A percentile compares a stretch with the other conserved stretches of the same genome.
phyloP scores from a whole-genome alignment of 1,140 invertebrate genomes.

The Episyrphus balteatus region DNA sequence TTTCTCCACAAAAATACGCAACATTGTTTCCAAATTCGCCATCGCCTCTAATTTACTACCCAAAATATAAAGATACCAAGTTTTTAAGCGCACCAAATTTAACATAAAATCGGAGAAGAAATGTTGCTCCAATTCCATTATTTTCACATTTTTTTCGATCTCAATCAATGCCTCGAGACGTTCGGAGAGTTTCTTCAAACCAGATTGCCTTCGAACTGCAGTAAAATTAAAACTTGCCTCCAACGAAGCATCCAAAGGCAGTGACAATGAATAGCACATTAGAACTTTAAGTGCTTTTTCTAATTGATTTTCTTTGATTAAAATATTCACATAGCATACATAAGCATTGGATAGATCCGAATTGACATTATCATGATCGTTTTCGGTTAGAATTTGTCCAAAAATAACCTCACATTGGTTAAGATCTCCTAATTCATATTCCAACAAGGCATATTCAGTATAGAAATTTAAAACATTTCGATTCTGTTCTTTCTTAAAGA shows the following conservation, averaged over 20 bases:
- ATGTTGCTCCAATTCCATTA: slow-evolving; percentile 21
- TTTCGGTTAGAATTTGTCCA: slow-evolving; percentile 27
- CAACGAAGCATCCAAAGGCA: neutral
- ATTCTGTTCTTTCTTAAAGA: slow-evolving; percentile 43
- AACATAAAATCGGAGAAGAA: slow-evolving; percentile 42
- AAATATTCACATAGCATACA: slow-evolving; percentile 20
- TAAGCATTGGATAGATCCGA: slow-evolving; percentile 14
- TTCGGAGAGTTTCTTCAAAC: slow-evolving; percentile 5
- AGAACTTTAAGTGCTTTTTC: slow-evolving; percentile 11
- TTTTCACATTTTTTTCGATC: slow-evolving; percentile 11
- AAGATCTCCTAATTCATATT: slow-evolving; percentile 41
- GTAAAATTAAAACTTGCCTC: too few species aligned
- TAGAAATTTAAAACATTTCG: slow-evolving; percentile 46
- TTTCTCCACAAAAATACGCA: slow-evolving; percentile 15
- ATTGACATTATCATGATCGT: slow-evolving; percentile 16
- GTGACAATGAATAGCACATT: slow-evolving; percentile 1
- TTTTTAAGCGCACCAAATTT: slow-evolving; percentile 44
- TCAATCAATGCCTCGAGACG: slow-evolving; percentile 3
- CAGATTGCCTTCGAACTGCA: slow-evolving; percentile 2
- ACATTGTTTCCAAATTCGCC: slow-evolving; percentile 27
- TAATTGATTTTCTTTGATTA: slow-evolving; percentile 2
- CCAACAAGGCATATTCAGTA: slow-evolving; percentile 50
- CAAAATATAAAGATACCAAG: slow-evolving; percentile 40
- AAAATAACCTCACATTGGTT: slow-evolving; percentile 40
- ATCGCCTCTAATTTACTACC: slow-evolving; percentile 24